Conservation (phyloP, 35 echinoderm and acorn worm genomes). For the Chiridota heheva region DNA sequence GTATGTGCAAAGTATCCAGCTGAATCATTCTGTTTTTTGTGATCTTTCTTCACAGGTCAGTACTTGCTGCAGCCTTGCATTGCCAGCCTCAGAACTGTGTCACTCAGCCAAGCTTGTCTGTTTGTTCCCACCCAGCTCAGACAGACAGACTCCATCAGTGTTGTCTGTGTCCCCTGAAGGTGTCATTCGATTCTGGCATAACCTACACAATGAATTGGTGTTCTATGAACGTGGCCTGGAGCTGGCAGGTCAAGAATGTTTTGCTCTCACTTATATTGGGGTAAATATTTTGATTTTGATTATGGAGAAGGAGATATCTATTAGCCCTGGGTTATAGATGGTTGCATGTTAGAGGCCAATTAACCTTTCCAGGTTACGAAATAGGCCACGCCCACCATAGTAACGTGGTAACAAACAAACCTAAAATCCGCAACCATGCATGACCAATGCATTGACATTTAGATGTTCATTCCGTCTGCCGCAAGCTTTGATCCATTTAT, state of each 20-base stretch:
- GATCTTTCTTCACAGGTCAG: slow-evolving; percentile 32
- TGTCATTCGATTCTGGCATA: slow-evolving; percentile 90
- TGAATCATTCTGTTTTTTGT: background rate
- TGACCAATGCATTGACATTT: too few relatives aligned
- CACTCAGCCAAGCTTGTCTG: slow-evolving; percentile 81
- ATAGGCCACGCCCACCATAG: too few relatives aligned
- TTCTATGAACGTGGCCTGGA: slow-evolving; percentile 83
- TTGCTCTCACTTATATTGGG: slow-evolving; percentile 83
- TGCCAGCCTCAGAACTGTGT: slow-evolving; percentile 88
- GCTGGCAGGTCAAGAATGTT: slow-evolving; percentile 89
- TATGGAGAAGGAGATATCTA: background rate
- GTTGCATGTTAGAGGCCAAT: too few relatives aligned
- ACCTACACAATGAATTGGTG: slow-evolving; percentile 70
- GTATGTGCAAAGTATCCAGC: background rate
- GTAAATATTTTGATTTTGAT: slow-evolving; percentile 26
- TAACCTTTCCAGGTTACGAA: too few relatives aligned
- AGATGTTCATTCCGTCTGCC: too few relatives aligned
- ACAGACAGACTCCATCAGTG: slow-evolving; percentile 35
- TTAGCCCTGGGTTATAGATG: too few relatives aligned
- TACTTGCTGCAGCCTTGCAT: slow-evolving; percentile 73
- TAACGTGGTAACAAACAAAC: too few relatives aligned
- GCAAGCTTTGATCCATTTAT: too few relatives aligned
- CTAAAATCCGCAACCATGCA: too few relatives aligned
- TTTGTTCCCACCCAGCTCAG: slow-evolving; percentile 61
- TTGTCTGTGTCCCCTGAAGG: slow-evolving; percentile 93